Percentiles rank a stretch among this genome's conserved stretches.
Evolutionary conservation across 2,888 invertebrate species (phyloP).

Genomic region (Aspidiotus rigidus): DNA sequence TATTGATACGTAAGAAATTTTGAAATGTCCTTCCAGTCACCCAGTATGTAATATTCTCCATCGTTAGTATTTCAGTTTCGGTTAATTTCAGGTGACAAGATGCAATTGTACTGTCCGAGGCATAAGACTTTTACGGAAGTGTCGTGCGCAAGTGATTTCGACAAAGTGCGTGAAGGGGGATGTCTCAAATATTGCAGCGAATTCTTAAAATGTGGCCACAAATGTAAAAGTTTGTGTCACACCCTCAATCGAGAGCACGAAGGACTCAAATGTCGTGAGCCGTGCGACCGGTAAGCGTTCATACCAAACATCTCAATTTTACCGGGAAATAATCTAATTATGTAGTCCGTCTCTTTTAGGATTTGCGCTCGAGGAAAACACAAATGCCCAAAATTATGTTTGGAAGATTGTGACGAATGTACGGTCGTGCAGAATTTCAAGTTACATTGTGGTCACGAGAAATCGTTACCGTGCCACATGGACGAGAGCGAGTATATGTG

Average conservation of each 20-base stretch:
- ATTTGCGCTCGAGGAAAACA: conserved; percentile 20
- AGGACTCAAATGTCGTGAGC: conserved; percentile 17
- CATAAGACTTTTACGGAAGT: conserved; percentile 46
- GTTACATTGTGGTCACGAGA: conserved; percentile 42
- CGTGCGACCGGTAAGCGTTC: too few relatives aligned
- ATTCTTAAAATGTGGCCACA: conserved; percentile 53
- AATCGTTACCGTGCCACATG: conserved; percentile 40
- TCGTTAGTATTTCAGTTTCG: not conserved
- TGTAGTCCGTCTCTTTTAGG: too few relatives aligned
- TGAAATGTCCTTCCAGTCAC: too few relatives aligned
- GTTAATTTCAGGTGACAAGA: conserved; percentile 35
- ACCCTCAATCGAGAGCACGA: conserved; percentile 50
- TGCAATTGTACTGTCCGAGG: conserved; percentile 47
- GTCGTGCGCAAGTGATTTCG: conserved; percentile 34
- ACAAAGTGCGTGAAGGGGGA: conserved; percentile 51
- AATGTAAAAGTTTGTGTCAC: conserved; percentile 54
- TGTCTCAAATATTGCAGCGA: conserved; percentile 50
- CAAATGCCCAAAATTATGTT: conserved; percentile 34
- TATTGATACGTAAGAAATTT: too few relatives aligned
- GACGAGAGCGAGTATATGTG: conserved; percentile 34
- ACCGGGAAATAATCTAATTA: too few relatives aligned
- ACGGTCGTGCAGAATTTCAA: conserved; percentile 17
- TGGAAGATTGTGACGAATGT: conserved; percentile 34
- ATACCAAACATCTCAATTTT: too few relatives aligned
- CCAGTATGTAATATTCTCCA: too few relatives aligned